Base-by-base conservation (phyloP, 1,140 invertebrate species). In the Papilio dardanus region DNA sequence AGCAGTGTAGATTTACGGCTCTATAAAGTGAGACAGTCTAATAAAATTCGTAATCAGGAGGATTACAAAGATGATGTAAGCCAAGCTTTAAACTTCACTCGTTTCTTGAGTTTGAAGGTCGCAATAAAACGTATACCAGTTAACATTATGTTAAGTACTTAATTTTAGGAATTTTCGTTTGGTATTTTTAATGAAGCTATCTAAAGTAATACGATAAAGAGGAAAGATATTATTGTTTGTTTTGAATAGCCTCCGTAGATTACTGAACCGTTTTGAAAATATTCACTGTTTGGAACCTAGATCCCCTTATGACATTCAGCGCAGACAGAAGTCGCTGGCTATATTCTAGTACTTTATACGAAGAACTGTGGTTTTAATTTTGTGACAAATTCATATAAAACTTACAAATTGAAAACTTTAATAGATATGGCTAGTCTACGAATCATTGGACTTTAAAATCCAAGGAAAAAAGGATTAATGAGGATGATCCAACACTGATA, bases 381-480 rank as follows among this genome's bases (percentile, higher is more conserved):
- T n/a, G 14, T 3, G 16, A 19, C 42, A n/a, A 46, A 19, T 46
- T 46, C 4, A 46, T 46, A 6, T 50, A 50, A 19, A 50, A 8
- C 7, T 5, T 21, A 21, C 7, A 21, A 21, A n/a, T 3, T 24
- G 21, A 54, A 24, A 54, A 10, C 21, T 54, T 24, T 54, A 54
- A 8, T 24, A 24, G 4, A 1, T 16, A n/a, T n/a, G n/a, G n/a
- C 6, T 42, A 16, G 16, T 42, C 14, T 6, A 46, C 19, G 16
- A 46, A 46, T 46, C 54, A 62, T 62, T 28, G 21, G 14, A 3
- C 28, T 68, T 19, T 33, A 24, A 37, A 33, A 8, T 68, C 16
- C 66, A 68, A 68, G 66, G 66, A n/a, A 37, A 68, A 68, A 24
- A 19, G 66, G 33, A 68, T 68, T 68, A 33, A 68, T 12, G 3